Conservation (phyloP, 2,113 vertebrate genomes). For the Emydura subglobosa region DNA sequence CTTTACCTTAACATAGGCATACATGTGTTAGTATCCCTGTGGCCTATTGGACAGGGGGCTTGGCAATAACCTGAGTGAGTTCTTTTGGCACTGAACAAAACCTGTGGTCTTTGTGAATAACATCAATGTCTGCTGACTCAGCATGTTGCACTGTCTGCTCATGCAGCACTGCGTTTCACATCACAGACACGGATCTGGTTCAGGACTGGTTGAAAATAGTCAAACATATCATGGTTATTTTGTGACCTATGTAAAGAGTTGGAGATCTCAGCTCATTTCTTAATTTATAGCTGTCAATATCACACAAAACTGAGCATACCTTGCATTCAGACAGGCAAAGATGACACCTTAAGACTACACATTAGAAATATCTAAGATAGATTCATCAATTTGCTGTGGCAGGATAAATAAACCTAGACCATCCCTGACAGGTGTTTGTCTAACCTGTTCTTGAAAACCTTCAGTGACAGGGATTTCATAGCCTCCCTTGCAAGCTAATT, state of each 20-base stretch:
- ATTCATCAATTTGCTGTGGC: background rate
- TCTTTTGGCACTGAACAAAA: background rate
- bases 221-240: background rate
- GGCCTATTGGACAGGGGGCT: background rate
- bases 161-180: background rate
- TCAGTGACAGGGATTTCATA: background rate
- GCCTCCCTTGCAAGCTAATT: background rate
- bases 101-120: background rate
- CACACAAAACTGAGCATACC: background rate
- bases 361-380: background rate
- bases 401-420: background rate
- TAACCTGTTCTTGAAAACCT: background rate
- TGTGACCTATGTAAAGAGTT: background rate
- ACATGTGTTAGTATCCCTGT: background rate
- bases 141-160: background rate
- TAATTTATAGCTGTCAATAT: background rate
- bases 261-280: background rate
- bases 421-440: background rate
- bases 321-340: background rate
- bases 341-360: background rate
- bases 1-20: background rate
- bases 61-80: background rate
- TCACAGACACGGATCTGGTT: background rate
- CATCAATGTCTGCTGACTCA: background rate
- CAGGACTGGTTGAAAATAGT: background rate